Base-by-base conservation (phyloP, 2,797 vertebrate genomes). In the Oreochromis grahami region DNA sequence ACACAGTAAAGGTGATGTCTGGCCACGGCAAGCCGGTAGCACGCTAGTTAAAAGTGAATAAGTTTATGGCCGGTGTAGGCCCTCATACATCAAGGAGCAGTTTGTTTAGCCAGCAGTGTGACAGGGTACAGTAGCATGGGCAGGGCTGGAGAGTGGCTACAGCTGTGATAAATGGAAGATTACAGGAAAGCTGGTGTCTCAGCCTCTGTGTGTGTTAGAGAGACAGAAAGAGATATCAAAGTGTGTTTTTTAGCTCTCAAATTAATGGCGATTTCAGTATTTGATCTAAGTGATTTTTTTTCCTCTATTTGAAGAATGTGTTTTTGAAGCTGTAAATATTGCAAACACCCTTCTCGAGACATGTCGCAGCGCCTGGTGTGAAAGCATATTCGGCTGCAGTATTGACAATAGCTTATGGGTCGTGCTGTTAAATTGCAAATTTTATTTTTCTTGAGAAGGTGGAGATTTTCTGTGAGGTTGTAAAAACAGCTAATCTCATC, bases 21-120 rank as follows among this genome's bases (percentile, higher is more conserved):
- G 84, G 88, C 86, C 84, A 48, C 88, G 93, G 95, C 87, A 84
- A 92, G 90, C 88, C 94, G 78, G 97, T 97, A 97, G 97, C 97
- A 95, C 92, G 95, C 96, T 97, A 94, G 97, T 97, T 96, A 97
- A 96, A 96, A 97, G 96, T 96, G 97, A 96, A 98, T 98, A 97
- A 94, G 96, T 98, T 97, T 97, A 97, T 97, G 96, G 97, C 94
- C 93, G 86, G 95, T 95, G 96, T 90, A 97, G 96, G 94, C 92
- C 92, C 93, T 94, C 97, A 96, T 97, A 97, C 96, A 97, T 98
- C 97, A 97, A 95, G 89, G 93, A 95, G 92, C 92, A 94, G 97
- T 97, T 98, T 98, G 97, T 98, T 98, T 97, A 96, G 97, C 93
- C 95, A 94, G 95, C 97, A 95, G 94, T 93, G 95, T 95, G 95